phyloP scores from a whole-genome alignment of 2,797 vertebrate genomes.

The Phrynocephalus forsythii region DNA sequence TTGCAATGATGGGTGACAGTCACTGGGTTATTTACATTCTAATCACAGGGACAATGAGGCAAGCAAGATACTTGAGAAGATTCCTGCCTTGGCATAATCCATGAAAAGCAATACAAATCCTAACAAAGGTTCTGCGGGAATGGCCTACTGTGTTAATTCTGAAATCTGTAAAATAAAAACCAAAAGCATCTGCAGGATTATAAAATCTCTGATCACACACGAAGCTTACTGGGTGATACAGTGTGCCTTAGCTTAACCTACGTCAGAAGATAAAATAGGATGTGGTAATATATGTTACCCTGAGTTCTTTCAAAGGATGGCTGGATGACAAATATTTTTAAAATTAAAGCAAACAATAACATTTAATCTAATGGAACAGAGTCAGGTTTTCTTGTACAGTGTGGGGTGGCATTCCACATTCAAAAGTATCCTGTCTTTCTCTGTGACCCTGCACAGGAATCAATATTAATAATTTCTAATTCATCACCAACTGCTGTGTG shows the following conservation, averaged over 20 bases:
- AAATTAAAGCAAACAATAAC: not conserved
- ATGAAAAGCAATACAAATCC: not conserved
- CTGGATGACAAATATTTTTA: not conserved
- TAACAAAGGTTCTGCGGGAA: not conserved
- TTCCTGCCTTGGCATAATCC: not conserved
- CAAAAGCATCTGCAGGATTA: not conserved
- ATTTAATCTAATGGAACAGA: not conserved
- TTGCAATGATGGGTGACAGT: too few relatives aligned
- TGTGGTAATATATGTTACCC: not conserved
- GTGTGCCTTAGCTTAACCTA: not conserved
- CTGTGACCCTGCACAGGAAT: not conserved
- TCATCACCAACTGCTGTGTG: slow-evolving; percentile 19
- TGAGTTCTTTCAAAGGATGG: not conserved
- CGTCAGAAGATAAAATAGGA: not conserved
- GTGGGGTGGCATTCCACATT: not conserved
- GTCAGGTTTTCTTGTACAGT: not conserved
- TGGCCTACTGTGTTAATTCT: not conserved
- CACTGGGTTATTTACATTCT: not conserved
- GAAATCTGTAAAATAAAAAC: not conserved
- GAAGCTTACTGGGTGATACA: not conserved
- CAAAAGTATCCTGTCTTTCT: not conserved
- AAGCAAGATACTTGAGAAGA: not conserved
- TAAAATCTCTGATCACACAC: not conserved
- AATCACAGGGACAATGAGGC: not conserved
- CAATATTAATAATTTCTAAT: slow-evolving; percentile 29